Evolutionary conservation across 2,797 vertebrate species (phyloP), one percentile per base, ranked within the genome.

Genomic region (Pseudochirops corinnae): DNA sequence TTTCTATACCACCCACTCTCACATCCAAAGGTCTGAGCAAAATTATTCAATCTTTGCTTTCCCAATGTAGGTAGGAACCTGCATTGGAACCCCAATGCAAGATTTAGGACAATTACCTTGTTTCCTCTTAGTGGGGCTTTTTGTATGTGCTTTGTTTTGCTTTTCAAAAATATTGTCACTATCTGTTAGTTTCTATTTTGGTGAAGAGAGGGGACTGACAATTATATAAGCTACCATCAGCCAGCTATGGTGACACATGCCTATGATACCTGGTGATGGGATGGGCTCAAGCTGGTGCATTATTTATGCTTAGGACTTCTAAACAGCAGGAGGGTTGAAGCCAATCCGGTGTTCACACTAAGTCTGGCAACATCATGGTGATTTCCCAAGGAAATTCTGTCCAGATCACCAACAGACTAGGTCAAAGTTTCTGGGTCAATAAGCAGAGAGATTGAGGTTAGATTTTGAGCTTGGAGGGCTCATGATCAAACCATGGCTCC

Each of bases 1-100:
- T 67, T 16, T 90, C 24, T 92, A 60, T 0, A 60, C 50, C 46
- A 56, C 91, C 67, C 62, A 95, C 56, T 96, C 96, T 95, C 94
- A 90, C 94, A 91, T 91, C 56, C 31, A 94, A 14, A 46, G 67
- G 67, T 74, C 67, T 74, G 67, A 39, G 21, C 14, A 74, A 74
- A 74, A 74, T 39, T n/a, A 39, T 39, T 74, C 67, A 39, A 21
- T 74, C 16, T 74, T 74, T 74, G 67, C n/a, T 74, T 74, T 74
- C 21, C 33, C 67, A 39, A 7, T 56, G 28, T 57, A 57, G 0
- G 21, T 96, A 96, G 7, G 97, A 55, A 94, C 55, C 58, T 91
- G 2, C 7, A 3, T 6, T 39, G 58, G 90, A n/a, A 96, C 58
- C 62, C 28, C 39, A 94, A 93, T 26, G 50, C 26, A 91, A 93